Percentiles rank a stretch among this genome's conserved stretches.
Conservation (phyloP, 2,113 vertebrate species). For the Caretta caretta region DNA sequence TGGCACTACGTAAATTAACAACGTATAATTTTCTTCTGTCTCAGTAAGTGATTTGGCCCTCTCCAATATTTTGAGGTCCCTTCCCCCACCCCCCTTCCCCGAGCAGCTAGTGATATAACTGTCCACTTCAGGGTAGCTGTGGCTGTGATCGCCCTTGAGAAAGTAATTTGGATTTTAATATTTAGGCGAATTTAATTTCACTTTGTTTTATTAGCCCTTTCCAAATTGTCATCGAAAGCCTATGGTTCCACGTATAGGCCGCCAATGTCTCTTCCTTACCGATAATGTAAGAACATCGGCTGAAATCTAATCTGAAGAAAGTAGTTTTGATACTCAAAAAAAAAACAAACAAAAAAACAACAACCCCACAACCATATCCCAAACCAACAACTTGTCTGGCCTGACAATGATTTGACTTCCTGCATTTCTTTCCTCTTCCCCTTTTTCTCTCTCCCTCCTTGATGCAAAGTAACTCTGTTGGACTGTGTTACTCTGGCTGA, state of each 20-base stretch:
- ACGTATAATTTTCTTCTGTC: neutral
- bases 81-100: neutral
- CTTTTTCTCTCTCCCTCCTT: neutral
- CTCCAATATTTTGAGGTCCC: neutral
- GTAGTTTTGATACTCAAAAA: neutral
- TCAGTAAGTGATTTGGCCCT: neutral
- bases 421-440: neutral
- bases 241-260: neutral
- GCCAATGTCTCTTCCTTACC: neutral
- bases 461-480: neutral
- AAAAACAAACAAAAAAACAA: neutral
- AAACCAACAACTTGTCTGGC: neutral
- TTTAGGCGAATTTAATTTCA: neutral
- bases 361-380: neutral
- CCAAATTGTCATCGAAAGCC: neutral
- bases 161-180: neutral
- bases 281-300: neutral
- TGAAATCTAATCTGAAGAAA: slow-evolving; percentile 6
- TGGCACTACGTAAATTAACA: neutral
- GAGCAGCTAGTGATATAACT: neutral
- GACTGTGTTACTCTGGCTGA: neutral
- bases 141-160: slow-evolving; percentile 27
- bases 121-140: neutral
- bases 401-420: neutral
- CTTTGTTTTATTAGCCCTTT: slow-evolving; percentile 4